These are phyloP conservation scores for Augochlorella aurata DNA, from an alignment of 2,888 invertebrate species.

Conservation along the genomic window DNA sequence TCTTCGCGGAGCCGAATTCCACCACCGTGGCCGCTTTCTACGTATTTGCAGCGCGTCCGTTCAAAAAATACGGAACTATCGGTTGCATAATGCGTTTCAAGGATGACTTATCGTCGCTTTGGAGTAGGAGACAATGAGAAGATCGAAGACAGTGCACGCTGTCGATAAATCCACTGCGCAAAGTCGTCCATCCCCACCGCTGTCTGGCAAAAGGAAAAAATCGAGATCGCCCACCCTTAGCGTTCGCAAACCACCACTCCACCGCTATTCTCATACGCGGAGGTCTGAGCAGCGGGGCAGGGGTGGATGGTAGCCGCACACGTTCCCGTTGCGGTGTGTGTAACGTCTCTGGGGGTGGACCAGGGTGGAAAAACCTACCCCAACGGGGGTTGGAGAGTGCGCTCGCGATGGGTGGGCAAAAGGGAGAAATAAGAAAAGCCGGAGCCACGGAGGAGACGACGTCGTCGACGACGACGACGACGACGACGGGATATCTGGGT, in stretches of 20 bases:
- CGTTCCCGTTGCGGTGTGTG: constrained; percentile 10
- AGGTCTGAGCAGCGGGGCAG: neutral
- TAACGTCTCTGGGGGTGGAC: constrained; percentile 40
- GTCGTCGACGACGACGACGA: constrained; percentile 67
- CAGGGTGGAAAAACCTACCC: constrained; percentile 77
- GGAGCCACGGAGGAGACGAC: constrained; percentile 71
- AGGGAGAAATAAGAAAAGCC: constrained; percentile 74
- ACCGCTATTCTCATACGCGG: neutral
- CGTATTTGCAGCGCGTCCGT: neutral
- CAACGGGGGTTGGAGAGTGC: constrained; percentile 68
- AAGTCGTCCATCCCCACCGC: constrained; percentile 3
- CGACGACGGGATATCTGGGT: constrained; percentile 79
- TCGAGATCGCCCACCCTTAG: constrained; percentile 9
- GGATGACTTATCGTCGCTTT: neutral
- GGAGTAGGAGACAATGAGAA: neutral
- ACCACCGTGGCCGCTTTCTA: neutral
- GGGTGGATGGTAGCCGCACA: constrained; percentile 13
- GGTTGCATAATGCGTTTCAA: too few species aligned
- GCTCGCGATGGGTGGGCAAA: constrained; percentile 66
- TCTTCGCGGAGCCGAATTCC: neutral
- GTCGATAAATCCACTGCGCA: constrained; percentile 13
- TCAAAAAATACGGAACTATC: too few species aligned
- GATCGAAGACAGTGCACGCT: neutral
- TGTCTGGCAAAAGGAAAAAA: constrained; percentile 4
- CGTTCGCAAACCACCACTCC: neutral